Evolutionary conservation across 2,113 vertebrate genomes (phyloP).

Genomic region (Carlito syrichta): DNA sequence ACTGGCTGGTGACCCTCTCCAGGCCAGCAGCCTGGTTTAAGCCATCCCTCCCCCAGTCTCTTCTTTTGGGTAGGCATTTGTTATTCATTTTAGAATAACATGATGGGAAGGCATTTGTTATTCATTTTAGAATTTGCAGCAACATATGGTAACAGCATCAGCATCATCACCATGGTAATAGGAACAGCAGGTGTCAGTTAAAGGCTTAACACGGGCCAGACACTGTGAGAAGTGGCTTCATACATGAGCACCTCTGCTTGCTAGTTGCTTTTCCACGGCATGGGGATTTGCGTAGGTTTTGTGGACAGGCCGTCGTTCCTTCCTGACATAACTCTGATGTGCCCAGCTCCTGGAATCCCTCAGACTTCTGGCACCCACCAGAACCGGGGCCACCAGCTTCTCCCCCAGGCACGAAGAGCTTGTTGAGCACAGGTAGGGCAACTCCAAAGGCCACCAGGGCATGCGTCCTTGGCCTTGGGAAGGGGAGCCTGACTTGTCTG

Average conservation of each 20-base stretch:
- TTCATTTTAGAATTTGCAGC: background rate
- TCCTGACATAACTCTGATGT: slow-evolving; percentile 2
- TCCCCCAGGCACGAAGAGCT: background rate
- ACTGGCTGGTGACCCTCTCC: background rate
- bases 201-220: background rate
- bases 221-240: background rate
- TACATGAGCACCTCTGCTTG: background rate
- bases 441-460: background rate
- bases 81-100: background rate
- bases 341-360: background rate
- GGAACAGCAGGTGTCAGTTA: background rate
- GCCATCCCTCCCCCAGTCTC: background rate
- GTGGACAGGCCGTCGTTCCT: background rate
- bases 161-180: background rate
- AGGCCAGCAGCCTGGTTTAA: background rate
- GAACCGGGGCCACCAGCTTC: background rate
- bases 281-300: background rate
- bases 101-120: background rate
- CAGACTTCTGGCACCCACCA: background rate
- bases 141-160: background rate
- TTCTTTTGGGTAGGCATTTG: background rate
- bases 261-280: background rate
- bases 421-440: background rate
- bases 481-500: background rate
- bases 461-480: background rate